A percentile compares a stretch with the other conserved stretches of the same genome.
phyloP scores from a whole-genome alignment of 2,888 invertebrate species.

The Nomada fabriciana region DNA sequence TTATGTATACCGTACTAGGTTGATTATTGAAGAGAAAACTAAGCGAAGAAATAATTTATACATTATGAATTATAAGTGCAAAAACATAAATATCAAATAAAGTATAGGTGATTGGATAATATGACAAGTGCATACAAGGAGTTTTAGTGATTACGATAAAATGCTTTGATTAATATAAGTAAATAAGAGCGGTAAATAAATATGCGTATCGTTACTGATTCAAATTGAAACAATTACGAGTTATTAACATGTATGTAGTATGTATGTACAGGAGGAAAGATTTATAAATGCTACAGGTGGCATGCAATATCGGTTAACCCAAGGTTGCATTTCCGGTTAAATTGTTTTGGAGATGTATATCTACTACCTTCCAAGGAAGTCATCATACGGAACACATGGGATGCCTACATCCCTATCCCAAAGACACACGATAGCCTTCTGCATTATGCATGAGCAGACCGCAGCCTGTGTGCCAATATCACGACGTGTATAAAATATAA shows the following conservation, averaged over 20 bases:
- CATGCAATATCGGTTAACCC: slow-evolving; percentile 19
- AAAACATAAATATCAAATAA: slow-evolving; percentile 8
- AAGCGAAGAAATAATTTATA: neutral
- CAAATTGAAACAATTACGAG: neutral
- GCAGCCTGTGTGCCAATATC: slow-evolving; percentile 87
- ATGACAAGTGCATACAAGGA: slow-evolving; percentile 5
- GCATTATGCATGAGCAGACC: slow-evolving; percentile 90
- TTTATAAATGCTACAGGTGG: slow-evolving; percentile 11
- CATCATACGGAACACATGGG: slow-evolving; percentile 91
- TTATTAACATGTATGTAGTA: slow-evolving; percentile 3
- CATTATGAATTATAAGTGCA: neutral
- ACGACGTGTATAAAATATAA: slow-evolving; percentile 26
- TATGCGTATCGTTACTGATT: neutral
- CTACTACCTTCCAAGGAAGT: slow-evolving; percentile 92
- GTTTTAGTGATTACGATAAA: slow-evolving; percentile 6
- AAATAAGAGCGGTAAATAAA: neutral
- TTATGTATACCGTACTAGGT: neutral
- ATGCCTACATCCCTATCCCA: slow-evolving; percentile 93
- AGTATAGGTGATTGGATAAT: slow-evolving; percentile 26
- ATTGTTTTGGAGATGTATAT: slow-evolving; percentile 37
- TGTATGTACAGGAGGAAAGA: slow-evolving; percentile 4
- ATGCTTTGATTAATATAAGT: slow-evolving; percentile 9
- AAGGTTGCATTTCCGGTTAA: slow-evolving; percentile 25
- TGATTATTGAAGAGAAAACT: slow-evolving; percentile 14
- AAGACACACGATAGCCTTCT: slow-evolving; percentile 90